Base-by-base conservation (phyloP, 2,797 vertebrate genomes). In the Halcyon badia region DNA sequence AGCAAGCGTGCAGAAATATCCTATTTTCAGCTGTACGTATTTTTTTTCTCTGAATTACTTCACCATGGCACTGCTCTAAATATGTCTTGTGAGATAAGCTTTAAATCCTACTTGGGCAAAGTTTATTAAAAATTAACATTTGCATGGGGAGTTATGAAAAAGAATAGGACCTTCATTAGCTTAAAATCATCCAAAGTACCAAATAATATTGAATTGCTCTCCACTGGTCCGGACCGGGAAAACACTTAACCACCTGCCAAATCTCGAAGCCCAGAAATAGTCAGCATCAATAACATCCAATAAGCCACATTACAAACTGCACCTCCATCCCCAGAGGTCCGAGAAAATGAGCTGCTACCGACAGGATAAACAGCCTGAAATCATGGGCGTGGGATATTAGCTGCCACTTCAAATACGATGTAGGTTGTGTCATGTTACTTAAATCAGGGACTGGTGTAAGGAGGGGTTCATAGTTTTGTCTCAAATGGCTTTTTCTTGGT, bases 71-170 rank as follows among this genome's bases (percentile, higher is more conserved):
- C 95, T 92, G 94, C 95, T 96, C 90, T 96, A 97, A 98, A 98
- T 98, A 97, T 97, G 96, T 96, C 96, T 97, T 94, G 80, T 58
- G 94, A 98, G 97, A 98, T 98, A 98, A 98, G 97, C 94, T 96
- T 97, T 96, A 98, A 98, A 97, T 96, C 97, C 97, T 95, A 84
- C 96, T 96, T 96, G 93, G 95, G 91, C 79, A 96, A 97, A 95
- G 91, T 98, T 97, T 97, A 97, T 98, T 98, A 97, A 96, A 98
- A 97, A 97, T 97, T 97, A 97, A 97, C 95, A 96, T 97, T 96
- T 97, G 83, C 91, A 95, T 81, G 84, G 92, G 85, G 78, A 82
- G 82, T 85, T 88, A 81, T 62, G 81, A 82, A 90, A 96, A 71
- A 94, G 81, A 91, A 95, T 91, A 90, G 94, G 94, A 69, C 88